These are phyloP conservation scores for Drosophila lacteicornis DNA, from an alignment of 1,140 invertebrate species.

Conservation along the genomic window DNA sequence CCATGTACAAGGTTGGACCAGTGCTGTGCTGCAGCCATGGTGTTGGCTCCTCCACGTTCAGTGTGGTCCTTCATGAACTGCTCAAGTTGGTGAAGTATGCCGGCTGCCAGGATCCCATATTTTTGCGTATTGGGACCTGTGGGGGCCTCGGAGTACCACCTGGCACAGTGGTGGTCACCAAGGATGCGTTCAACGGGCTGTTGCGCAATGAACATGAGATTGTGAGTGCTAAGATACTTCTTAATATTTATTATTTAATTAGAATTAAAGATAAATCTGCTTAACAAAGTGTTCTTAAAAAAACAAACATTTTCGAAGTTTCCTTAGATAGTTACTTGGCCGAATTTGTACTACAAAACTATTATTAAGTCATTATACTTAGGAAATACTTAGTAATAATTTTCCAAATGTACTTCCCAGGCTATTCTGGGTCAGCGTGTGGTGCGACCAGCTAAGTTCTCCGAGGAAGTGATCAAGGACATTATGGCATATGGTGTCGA, in stretches of 20 bases:
- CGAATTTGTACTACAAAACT: not conserved
- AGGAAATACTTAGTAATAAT: not conserved
- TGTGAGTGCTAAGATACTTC: conserved; percentile 84
- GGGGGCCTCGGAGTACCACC: conserved; percentile 95
- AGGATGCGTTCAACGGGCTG: conserved; percentile 93
- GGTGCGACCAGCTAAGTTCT: conserved; percentile 92
- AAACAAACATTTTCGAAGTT: no score
- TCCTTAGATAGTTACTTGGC: no score
- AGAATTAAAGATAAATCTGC: no score
- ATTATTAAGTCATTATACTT: not conserved
- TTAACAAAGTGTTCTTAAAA: no score
- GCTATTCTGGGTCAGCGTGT: conserved; percentile 94
- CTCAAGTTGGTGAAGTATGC: conserved; percentile 97
- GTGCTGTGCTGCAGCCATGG: conserved; percentile 89
- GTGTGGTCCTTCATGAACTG: conserved; percentile 95
- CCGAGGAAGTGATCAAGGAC: conserved; percentile 90
- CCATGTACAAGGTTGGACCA: conserved; percentile 93
- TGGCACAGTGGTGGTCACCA: conserved; percentile 94
- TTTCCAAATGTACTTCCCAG: conserved; percentile 85
- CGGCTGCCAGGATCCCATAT: conserved; percentile 92
- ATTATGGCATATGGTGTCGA: conserved; percentile 88
- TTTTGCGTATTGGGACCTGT: conserved; percentile 96
- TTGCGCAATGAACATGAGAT: conserved; percentile 89
- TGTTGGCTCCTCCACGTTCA: conserved; percentile 96
- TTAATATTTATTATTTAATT: no score